phyloP scores from a whole-genome alignment of 2,888 invertebrate species.

The Pilophorus perplexus region DNA sequence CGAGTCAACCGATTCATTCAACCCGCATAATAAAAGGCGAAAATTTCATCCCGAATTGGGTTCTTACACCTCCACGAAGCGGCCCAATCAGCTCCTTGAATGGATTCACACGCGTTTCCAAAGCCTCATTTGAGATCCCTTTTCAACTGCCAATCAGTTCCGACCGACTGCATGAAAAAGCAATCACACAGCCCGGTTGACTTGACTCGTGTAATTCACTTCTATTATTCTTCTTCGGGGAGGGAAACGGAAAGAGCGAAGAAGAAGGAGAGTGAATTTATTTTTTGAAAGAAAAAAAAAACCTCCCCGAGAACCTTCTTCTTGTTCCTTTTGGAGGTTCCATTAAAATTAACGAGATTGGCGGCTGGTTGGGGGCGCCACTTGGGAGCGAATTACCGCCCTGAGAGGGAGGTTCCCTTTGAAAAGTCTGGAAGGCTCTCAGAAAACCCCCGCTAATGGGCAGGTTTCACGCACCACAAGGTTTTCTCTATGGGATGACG shows the following conservation, averaged over 20 bases:
- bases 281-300: conserved; percentile 7
- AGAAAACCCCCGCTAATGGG: conserved; percentile 22
- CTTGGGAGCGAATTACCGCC: conserved; percentile 27
- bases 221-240: conserved; percentile 23
- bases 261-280: background rate
- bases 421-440: conserved; percentile 20
- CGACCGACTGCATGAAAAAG: conserved; percentile 31
- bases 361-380: conserved; percentile 18
- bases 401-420: conserved; percentile 15
- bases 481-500: conserved; percentile 13
- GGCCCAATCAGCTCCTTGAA: conserved; percentile 22
- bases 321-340: conserved; percentile 23
- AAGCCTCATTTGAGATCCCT: conserved; percentile 29
- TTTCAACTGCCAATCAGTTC: conserved; percentile 38
- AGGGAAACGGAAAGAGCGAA: background rate
- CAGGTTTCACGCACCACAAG: conserved; percentile 21
- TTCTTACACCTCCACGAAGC: conserved; percentile 19
- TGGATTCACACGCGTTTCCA: conserved; percentile 29
- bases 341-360: conserved; percentile 34
- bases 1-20: background rate
- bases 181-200: conserved; percentile 32
- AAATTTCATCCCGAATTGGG: background rate
- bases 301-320: background rate
- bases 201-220: conserved; percentile 30
- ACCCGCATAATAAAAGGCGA: too few species aligned